Percentiles rank a stretch among this genome's conserved stretches.
These are phyloP conservation scores for Drosophila paulistorum DNA, from an alignment of 1,140 invertebrate species.

Conservation along the genomic window DNA sequence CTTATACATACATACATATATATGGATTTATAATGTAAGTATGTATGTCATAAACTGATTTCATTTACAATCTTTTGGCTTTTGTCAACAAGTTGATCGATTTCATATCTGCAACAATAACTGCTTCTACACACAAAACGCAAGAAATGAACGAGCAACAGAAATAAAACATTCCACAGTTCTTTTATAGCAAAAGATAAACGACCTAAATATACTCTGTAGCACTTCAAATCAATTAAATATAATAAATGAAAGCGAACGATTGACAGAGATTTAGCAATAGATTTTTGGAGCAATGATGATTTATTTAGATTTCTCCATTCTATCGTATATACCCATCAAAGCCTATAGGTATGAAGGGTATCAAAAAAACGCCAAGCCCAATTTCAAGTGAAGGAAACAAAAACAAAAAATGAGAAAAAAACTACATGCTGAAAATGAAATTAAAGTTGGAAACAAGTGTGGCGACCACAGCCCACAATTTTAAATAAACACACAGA, in stretches of 20 bases:
- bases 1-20: neutral
- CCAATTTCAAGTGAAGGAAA: slow-evolving; percentile 8
- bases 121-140: neutral
- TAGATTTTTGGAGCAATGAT: no score
- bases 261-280: no score
- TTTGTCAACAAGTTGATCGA: slow-evolving; percentile 12
- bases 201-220: neutral
- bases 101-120: slow-evolving; percentile 9
- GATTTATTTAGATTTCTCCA: no score
- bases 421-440: slow-evolving; percentile 15
- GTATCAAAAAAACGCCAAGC: slow-evolving; percentile 7
- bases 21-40: neutral
- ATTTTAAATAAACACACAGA: slow-evolving; percentile 5
- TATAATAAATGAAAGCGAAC: no score
- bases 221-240: neutral
- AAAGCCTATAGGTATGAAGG: neutral
- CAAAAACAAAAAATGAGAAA: no score
- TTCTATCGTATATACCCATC: neutral
- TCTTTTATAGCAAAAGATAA: neutral
- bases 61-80: slow-evolving; percentile 7
- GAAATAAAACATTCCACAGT: neutral
- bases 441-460: slow-evolving; percentile 21
- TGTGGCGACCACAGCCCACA: slow-evolving; percentile 20
- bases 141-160: neutral
- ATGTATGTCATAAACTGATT: slow-evolving; percentile 11